Evolutionary conservation across 2,797 vertebrate species (phyloP).

Genomic region (Clarias pachynema): DNA sequence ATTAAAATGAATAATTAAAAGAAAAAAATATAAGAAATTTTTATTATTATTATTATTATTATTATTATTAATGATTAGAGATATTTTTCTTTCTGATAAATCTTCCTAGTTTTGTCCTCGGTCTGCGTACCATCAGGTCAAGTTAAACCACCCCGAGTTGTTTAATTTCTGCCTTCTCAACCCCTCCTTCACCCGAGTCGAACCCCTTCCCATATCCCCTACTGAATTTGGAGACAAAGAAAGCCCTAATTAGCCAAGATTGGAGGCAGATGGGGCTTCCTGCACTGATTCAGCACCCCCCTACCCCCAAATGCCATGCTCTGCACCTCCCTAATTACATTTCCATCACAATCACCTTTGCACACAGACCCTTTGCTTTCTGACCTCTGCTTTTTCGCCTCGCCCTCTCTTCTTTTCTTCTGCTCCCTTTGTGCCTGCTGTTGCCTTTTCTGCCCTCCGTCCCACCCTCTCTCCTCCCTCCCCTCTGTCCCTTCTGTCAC

Average conservation of each 20-base stretch:
- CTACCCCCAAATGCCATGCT: constrained; percentile 62
- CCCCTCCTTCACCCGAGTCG: constrained; percentile 35
- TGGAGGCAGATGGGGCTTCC: constrained; percentile 83
- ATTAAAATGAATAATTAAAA: not conserved
- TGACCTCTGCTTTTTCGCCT: constrained; percentile 65
- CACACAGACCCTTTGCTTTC: constrained; percentile 76
- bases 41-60: too few relatives aligned
- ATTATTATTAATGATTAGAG: too few relatives aligned
- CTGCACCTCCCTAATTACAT: constrained; percentile 81
- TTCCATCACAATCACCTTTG: constrained; percentile 84
- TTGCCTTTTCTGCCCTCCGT: constrained; percentile 65
- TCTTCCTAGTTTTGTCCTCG: constrained; percentile 64
- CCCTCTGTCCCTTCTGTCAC: constrained; percentile 71
- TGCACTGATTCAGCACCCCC: constrained; percentile 67
- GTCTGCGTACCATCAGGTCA: constrained; percentile 67
- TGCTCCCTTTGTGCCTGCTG: constrained; percentile 69
- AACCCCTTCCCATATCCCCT: constrained; percentile 60
- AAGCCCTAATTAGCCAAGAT: constrained; percentile 79
- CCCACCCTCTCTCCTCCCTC: constrained; percentile 62
- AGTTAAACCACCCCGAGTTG: constrained; percentile 56
- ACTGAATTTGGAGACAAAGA: constrained; percentile 79
- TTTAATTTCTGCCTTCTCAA: constrained; percentile 65
- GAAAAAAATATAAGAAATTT: not conserved
- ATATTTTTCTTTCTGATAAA: constrained; percentile 38
- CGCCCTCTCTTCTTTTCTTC: constrained; percentile 69